Evolutionary conservation across 2,797 vertebrate species (phyloP).

Genomic region (Pygocentrus nattereri): DNA sequence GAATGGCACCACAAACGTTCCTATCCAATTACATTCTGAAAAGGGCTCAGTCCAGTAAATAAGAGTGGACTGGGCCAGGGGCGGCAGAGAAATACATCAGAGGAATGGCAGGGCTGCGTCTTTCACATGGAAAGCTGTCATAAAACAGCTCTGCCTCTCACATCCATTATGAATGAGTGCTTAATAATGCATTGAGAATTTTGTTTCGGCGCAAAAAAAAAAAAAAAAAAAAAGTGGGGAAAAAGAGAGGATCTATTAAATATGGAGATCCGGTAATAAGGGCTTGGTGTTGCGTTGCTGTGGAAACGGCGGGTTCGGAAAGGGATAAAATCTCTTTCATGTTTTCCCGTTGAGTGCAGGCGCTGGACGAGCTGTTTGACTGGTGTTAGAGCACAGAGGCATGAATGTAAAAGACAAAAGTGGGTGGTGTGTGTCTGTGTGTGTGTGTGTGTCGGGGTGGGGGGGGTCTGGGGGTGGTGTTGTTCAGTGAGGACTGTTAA

Average conservation of each 20-base stretch:
- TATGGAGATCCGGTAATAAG: conserved; percentile 56
- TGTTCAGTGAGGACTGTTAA: conserved; percentile 24
- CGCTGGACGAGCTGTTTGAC: conserved; percentile 31
- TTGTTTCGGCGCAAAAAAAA: conserved; percentile 50
- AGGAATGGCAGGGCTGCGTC: not conserved
- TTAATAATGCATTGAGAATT: conserved; percentile 61
- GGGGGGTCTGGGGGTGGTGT: too few species aligned
- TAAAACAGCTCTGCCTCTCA: conserved; percentile 26
- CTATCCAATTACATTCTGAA: conserved; percentile 25
- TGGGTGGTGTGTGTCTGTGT: not conserved
- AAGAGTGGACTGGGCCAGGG: conserved; percentile 17
- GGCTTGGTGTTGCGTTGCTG: conserved; percentile 47
- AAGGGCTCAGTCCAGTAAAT: conserved; percentile 34
- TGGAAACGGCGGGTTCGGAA: conserved; percentile 42
- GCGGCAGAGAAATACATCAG: conserved; percentile 38
- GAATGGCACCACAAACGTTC: conserved; percentile 12
- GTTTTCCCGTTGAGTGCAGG: conserved; percentile 5
- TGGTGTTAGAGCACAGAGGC: conserved; percentile 34
- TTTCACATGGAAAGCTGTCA: conserved; percentile 47
- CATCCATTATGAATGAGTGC: conserved; percentile 55
- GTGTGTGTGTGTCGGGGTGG: not conserved
- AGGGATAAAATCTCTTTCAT: conserved; percentile 46
- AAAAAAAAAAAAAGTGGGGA: conserved; percentile 25
- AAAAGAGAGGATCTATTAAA: conserved; percentile 43
- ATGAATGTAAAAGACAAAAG: conserved; percentile 23